Percentiles rank a stretch among this genome's conserved stretches.
Evolutionary conservation across 2,113 vertebrate genomes (phyloP).

Genomic region (Argyrosomus japonicus): DNA sequence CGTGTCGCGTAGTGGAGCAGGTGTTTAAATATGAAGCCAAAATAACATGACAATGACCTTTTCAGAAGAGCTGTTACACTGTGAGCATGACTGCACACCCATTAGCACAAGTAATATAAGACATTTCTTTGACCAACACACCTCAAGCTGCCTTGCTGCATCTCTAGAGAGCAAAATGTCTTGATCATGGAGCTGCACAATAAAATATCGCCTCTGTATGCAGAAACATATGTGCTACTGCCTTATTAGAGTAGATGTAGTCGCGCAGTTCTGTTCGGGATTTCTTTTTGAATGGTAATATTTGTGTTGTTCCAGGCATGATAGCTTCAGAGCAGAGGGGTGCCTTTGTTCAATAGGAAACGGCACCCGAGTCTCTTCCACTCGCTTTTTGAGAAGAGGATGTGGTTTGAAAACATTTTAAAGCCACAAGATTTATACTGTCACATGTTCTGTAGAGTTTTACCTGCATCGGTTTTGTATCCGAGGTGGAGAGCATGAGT

Average conservation of each 20-base stretch:
- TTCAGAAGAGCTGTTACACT: conserved; percentile 37
- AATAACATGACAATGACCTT: conserved; percentile 46
- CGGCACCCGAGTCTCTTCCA: conserved; percentile 9
- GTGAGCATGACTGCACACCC: conserved; percentile 34
- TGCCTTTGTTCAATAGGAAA: conserved; percentile 25
- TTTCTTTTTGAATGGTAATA: conserved; percentile 8
- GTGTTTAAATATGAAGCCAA: conserved; percentile 44
- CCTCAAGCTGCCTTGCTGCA: conserved; percentile 67
- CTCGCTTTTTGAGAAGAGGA: conserved; percentile 52
- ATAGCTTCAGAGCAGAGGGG: conserved; percentile 27
- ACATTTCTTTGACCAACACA: conserved; percentile 50
- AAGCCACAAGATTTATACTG: conserved; percentile 39
- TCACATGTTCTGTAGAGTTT: conserved; percentile 7
- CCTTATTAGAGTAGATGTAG: conserved; percentile 64
- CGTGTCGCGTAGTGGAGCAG: not conserved
- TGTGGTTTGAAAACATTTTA: conserved; percentile 53
- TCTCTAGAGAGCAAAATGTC: conserved; percentile 57
- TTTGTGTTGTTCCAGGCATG: conserved; percentile 32
- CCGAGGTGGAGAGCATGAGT: not conserved
- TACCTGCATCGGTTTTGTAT: conserved; percentile 19
- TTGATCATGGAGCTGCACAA: conserved; percentile 44
- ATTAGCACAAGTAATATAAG: conserved; percentile 30
- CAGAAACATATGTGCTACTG: conserved; percentile 38
- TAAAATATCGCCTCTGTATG: conserved; percentile 32
- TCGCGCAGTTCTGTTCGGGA: conserved; percentile 2